A percentile compares a stretch with the other conserved stretches of the same genome.
These are phyloP conservation scores for Crocidura indochinensis DNA, from an alignment of 2,797 vertebrate genomes.

Conservation along the genomic window DNA sequence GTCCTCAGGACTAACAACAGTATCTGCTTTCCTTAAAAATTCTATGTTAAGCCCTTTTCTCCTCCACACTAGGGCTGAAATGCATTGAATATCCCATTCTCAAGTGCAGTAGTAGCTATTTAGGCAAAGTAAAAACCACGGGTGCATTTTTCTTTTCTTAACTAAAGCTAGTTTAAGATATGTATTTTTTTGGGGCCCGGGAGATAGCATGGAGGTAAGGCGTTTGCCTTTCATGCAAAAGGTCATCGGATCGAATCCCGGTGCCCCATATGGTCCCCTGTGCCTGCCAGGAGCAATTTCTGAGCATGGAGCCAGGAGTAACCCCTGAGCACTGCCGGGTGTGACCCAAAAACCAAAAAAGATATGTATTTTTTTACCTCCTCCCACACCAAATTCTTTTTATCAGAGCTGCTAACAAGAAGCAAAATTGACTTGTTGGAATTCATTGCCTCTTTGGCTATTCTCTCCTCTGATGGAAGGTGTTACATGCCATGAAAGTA, in stretches of 20 bases:
- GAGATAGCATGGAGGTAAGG: too few relatives aligned
- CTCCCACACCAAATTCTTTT: slow-evolving; percentile 68
- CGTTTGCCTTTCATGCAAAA: too few relatives aligned
- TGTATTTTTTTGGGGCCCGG: too few relatives aligned
- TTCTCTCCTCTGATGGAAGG: not conserved
- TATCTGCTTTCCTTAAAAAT: slow-evolving; percentile 50
- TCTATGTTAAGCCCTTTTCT: slow-evolving; percentile 8
- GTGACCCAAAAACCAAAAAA: too few relatives aligned
- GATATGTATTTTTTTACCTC: slow-evolving; percentile 35
- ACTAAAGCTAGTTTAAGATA: slow-evolving; percentile 64
- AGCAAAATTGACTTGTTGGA: slow-evolving; percentile 54
- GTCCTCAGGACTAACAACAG: not conserved
- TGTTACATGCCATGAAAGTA: not conserved
- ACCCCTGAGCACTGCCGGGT: too few relatives aligned
- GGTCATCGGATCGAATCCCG: too few relatives aligned
- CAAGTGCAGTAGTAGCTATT: not conserved
- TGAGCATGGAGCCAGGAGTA: too few relatives aligned
- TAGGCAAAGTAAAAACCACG: slow-evolving; percentile 38
- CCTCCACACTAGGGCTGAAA: not conserved
- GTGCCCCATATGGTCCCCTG: too few relatives aligned
- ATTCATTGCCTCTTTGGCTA: slow-evolving; percentile 42
- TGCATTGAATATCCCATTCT: not conserved
- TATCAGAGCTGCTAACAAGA: slow-evolving; percentile 71
- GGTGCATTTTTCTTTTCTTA: slow-evolving; percentile 54
- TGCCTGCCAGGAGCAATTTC: too few relatives aligned